Base-by-base conservation (phyloP, 1,140 invertebrate species). In the Mactra quadrangularis region DNA sequence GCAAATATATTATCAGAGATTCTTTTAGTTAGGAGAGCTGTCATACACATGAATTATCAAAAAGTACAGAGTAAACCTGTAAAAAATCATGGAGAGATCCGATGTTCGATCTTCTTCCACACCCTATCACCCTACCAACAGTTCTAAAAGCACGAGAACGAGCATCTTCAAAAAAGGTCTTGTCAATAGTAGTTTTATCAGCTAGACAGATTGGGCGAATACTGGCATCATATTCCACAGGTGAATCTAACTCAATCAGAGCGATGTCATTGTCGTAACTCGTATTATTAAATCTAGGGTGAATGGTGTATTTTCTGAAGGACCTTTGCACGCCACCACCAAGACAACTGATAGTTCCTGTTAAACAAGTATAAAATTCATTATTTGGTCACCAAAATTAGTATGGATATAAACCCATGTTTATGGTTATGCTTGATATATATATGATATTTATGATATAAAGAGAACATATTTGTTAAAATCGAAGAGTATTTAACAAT, bases 211-310 rank as follows among this genome's bases (percentile, higher is more conserved):
- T 87, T 19, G 90, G 86, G 60, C 87, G 68, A 1, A 90, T 79
- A 6, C 66, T 22, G 17, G 84, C 83, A 0, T 57, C 87, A 45
- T 87, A 89, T 31, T 79, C 53, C 7, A 91, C 78, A 0, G 85
- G 64, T 29, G 45, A 59, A 57, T 90, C 86, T 27, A 91, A 60
- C 79, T 90, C 84, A 35, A 91, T 87, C 6, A 91, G 50, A 15
- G 89, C 90, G 0, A 91, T 81, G 72, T 91, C 90, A 68, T 88
- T 89, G 78, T 90, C 88, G 64, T 85, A 89, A 19, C 68, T 47
- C 7, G 86, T 68, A 41, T 88, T 22, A 0, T 62, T 59, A 68
- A 83, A 88, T 0, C 52, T 38, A 45, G 78, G 83, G 82, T 88
- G 83, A 13, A 78, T 77, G 29, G 74, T 84, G 72, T 72, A 71